Conservation (phyloP, 53 echinoderm and acorn worm genomes). For the Holothuria scabra region DNA sequence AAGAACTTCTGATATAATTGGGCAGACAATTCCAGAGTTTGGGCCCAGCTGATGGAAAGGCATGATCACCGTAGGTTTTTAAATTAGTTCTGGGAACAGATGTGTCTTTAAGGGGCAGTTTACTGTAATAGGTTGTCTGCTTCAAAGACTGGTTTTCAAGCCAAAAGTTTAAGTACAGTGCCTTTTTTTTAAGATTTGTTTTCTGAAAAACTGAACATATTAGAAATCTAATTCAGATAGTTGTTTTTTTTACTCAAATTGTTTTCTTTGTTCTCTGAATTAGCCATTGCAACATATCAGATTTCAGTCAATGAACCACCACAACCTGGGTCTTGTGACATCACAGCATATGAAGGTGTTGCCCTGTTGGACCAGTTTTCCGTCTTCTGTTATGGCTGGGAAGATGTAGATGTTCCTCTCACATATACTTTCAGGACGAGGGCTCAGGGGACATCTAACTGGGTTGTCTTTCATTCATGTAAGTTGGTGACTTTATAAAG, state of each 20-base stretch:
- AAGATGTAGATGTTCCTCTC: slow-evolving; percentile 17
- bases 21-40: too few species aligned
- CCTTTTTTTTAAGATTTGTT: too few species aligned
- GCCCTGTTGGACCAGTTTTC: slow-evolving; percentile 8
- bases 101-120: too few species aligned
- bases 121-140: too few species aligned
- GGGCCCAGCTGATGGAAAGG: too few species aligned
- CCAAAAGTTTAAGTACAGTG: too few species aligned
- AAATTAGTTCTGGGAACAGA: too few species aligned
- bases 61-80: too few species aligned
- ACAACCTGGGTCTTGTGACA: neutral
- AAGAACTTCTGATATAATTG: too few species aligned
- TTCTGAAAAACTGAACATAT: too few species aligned
- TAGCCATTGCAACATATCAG: neutral
- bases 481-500: neutral
- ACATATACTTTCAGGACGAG: slow-evolving; percentile 29
- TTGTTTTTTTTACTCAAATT: neutral
- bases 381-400: slow-evolving; percentile 24
- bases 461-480: slow-evolving; percentile 17
- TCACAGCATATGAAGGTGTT: slow-evolving; percentile 13
- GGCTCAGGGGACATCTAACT: neutral
- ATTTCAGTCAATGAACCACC: slow-evolving; percentile 16
- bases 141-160: too few species aligned
- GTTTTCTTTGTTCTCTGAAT: neutral
- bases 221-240: too few species aligned